These are phyloP conservation scores for Orussus abietinus DNA, from an alignment of 1,140 invertebrate species.

Conservation along the genomic window DNA sequence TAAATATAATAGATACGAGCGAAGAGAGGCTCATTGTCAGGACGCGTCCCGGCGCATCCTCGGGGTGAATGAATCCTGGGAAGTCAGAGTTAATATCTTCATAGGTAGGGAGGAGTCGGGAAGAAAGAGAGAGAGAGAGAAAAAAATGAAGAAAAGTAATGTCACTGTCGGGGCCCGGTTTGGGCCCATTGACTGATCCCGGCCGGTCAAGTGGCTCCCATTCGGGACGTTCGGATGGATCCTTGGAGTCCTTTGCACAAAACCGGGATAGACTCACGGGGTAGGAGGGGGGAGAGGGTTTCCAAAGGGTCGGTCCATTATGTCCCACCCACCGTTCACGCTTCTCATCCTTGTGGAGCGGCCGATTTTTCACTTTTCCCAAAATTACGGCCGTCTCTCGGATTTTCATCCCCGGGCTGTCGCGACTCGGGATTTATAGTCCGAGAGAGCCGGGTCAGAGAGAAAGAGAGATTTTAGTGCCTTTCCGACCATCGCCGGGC, in stretches of 20 bases:
- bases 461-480: too few species aligned
- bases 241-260: conserved; percentile 24
- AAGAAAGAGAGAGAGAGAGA: conserved; percentile 17
- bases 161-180: neutral
- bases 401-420: too few species aligned
- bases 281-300: conserved; percentile 17
- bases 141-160: neutral
- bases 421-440: too few species aligned
- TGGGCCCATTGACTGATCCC: conserved; percentile 24
- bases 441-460: too few species aligned
- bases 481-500: too few species aligned
- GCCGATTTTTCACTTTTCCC: conserved; percentile 35
- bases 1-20: too few species aligned
- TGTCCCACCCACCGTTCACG: conserved; percentile 8
- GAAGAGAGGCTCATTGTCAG: too few species aligned
- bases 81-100: conserved; percentile 32
- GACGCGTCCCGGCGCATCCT: too few species aligned
- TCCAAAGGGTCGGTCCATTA: conserved; percentile 20
- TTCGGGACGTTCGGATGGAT: conserved; percentile 28
- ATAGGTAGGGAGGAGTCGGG: conserved; percentile 18
- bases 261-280: conserved; percentile 16
- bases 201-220: conserved; percentile 32
- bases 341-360: conserved; percentile 5
- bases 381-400: conserved; percentile 18
- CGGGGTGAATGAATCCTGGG: too few species aligned